Conservation (phyloP, 2,113 vertebrate species). For the Empidonax traillii region DNA sequence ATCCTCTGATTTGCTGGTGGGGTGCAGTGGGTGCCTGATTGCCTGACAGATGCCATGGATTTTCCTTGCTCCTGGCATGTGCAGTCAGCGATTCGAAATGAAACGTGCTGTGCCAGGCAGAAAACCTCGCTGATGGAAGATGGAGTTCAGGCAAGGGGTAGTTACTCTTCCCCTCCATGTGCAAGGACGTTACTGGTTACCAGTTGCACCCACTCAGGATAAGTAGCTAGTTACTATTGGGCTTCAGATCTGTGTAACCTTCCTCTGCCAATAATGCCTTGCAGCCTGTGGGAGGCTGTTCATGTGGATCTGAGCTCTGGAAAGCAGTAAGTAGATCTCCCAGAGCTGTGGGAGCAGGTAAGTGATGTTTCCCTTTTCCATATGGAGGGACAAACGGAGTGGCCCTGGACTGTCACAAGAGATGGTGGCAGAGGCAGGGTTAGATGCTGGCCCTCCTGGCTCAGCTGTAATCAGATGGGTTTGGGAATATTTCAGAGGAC, state of each 20-base stretch:
- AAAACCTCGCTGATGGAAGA: neutral
- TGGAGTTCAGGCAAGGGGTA: neutral
- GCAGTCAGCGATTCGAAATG: neutral
- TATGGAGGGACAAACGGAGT: neutral
- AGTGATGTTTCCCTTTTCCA: neutral
- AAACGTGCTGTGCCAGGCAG: neutral
- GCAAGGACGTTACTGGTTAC: neutral
- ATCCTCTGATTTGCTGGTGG: neutral
- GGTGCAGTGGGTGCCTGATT: neutral
- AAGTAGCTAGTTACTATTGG: neutral
- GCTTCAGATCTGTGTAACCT: neutral
- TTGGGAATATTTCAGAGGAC: neutral
- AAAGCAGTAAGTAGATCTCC: neutral
- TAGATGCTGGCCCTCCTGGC: neutral
- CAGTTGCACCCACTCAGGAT: neutral
- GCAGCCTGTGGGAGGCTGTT: neutral
- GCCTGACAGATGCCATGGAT: neutral
- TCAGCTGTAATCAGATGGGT: neutral
- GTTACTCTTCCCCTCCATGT: neutral
- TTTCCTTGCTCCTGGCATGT: neutral
- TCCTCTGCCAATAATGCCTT: neutral
- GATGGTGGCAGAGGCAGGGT: neutral
- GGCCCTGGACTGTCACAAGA: neutral
- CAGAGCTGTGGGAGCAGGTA: neutral
- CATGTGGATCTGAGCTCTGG: neutral